Base-by-base conservation (phyloP, 2,888 invertebrate species). In the Aleiodes alternator region DNA sequence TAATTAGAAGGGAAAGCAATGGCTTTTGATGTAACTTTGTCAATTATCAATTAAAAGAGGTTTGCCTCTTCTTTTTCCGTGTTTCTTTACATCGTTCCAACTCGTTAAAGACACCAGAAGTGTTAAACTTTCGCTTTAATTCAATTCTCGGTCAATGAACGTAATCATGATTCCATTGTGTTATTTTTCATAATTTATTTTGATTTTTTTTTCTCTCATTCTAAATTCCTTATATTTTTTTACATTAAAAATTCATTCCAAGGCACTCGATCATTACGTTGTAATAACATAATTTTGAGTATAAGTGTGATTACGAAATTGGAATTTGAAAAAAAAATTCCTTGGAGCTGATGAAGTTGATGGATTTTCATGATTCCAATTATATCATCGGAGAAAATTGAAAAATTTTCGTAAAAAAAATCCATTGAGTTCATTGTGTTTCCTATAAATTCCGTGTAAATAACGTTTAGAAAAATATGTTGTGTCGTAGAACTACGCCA, bases 401-500 rank as follows among this genome's bases (percentile, higher is more conserved):
- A 1, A 53, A 53, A 53, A 7, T 53, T 14, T n/a, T 53, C 51
- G 9, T n/a, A 3, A 14, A 53, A 53, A 53, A 14, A 53, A 53
- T 14, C 6, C n/a, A 53, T 14, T 14, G 11, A 53, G n/a, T 53
- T 14, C 53, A 53, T 53, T 43, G 11, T 43, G 11, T 6, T 14
- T 53, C 53, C 5, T 0, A 53, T n/a, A 14, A 6, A 53, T 53
- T 53, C 16, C 6, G 14, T 53, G n/a, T 14, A 53, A 14, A 14
- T 53, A 53, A 53, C n/a, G n/a, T 14, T 64, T 51, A 51, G 51
- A 23, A 29, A 31, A 31, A 64, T 29, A 38, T 50, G 11, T 23
- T 64, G 48, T 72, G 73, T 48, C 51, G 64, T 72, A 72, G 66
- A 74, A 74, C 50, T 70, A 50, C 68, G 69, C 69, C 69, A 72